A percentile compares a stretch with the other conserved stretches of the same genome.
Evolutionary conservation across 2,888 invertebrate species (phyloP).

Genomic region (Petrolisthes cinctipes): DNA sequence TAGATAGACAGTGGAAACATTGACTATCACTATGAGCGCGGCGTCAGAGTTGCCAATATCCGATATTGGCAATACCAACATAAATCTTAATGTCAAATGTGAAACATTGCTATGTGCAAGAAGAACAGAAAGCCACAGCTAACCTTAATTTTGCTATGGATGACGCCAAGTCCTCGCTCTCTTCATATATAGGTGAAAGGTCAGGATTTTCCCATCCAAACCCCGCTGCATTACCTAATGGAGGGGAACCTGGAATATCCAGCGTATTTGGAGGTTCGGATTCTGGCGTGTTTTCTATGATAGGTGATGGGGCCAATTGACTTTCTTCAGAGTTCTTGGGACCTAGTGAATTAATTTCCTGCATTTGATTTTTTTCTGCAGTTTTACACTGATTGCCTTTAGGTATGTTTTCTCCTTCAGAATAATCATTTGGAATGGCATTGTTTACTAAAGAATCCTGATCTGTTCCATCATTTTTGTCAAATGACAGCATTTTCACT

Average conservation of each 20-base stretch:
- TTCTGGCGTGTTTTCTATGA: slow-evolving; percentile 4
- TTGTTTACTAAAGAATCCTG: slow-evolving; percentile 40
- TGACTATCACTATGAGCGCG: no score
- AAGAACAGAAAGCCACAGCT: not conserved
- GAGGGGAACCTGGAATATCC: slow-evolving; percentile 50
- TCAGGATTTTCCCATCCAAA: slow-evolving; percentile 63
- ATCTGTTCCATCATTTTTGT: slow-evolving; percentile 58
- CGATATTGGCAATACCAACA: no score
- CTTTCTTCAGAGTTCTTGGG: not conserved
- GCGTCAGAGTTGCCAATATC: no score
- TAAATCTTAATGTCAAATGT: no score
- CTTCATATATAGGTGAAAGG: slow-evolving; percentile 64
- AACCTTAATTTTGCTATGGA: slow-evolving; percentile 64
- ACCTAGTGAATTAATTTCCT: not conserved
- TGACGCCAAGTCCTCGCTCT: slow-evolving; percentile 62
- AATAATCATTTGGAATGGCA: not conserved
- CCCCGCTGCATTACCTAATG: slow-evolving; percentile 40
- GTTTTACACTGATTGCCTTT: not conserved
- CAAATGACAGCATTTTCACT: slow-evolving; percentile 57
- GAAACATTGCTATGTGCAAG: no score
- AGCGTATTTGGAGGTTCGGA: slow-evolving; percentile 30
- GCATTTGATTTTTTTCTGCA: not conserved
- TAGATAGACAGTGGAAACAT: no score
- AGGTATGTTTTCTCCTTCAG: slow-evolving; percentile 15
- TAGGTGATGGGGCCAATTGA: not conserved